These are phyloP conservation scores for Naja naja DNA, from an alignment of 2,113 vertebrate genomes.

Conservation along the genomic window DNA sequence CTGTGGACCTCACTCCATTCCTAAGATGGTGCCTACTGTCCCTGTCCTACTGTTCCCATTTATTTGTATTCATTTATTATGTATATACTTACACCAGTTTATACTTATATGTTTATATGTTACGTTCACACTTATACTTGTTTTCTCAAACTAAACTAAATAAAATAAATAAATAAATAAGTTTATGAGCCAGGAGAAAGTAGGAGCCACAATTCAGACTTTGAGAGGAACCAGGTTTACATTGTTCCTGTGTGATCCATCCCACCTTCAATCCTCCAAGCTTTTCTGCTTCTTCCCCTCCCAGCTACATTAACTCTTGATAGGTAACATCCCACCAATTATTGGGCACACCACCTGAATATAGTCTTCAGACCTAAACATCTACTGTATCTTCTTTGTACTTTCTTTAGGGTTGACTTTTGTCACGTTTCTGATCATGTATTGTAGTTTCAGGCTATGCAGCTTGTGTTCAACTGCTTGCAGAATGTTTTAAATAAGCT, in stretches of 20 bases:
- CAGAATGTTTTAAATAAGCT: not conserved
- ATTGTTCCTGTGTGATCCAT: not conserved
- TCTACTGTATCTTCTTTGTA: not conserved
- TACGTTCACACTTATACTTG: too few relatives aligned
- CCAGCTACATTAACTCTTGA: not conserved
- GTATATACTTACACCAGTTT: too few relatives aligned
- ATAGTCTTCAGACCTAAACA: not conserved
- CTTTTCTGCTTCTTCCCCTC: not conserved
- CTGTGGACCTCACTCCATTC: too few relatives aligned
- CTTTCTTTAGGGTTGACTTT: not conserved
- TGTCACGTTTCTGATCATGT: not conserved
- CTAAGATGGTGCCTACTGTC: too few relatives aligned
- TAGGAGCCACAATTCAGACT: not conserved
- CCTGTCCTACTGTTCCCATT: too few relatives aligned
- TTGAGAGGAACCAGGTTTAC: not conserved
- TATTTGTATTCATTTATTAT: too few relatives aligned
- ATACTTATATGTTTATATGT: too few relatives aligned
- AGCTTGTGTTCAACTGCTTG: not conserved
- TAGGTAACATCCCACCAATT: not conserved
- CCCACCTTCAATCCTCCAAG: not conserved
- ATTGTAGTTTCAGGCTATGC: not conserved
- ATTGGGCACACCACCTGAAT: not conserved
- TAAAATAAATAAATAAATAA: not conserved
- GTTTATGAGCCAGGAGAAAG: not conserved
- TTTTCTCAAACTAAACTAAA: too few relatives aligned